Evolutionary conservation across 1,140 invertebrate genomes (phyloP), one percentile per base, ranked within the genome.

Genomic region (Dendroctonus ponderosae): DNA sequence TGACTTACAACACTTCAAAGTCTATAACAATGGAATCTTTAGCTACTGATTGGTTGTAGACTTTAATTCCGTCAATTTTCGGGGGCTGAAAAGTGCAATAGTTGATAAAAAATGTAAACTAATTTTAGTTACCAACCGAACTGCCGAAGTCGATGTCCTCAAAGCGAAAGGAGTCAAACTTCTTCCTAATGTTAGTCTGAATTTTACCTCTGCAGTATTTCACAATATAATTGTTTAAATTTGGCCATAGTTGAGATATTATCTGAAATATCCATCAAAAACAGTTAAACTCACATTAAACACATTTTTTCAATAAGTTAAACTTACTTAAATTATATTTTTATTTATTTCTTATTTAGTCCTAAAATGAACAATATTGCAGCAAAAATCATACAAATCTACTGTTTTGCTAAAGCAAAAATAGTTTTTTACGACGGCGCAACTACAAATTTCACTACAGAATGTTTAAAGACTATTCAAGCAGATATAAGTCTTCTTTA

Each of bases 11-110:
- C 62, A 97, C 78, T 82, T 97, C 94, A 70, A 94, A 82, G 79
- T 98, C 96, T 85, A 98, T 88, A 67, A 97, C 93, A 65, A 97
- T 95, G 82, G 97, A 94, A 83, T 95, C 89, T 70, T 94, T 85
- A 11, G 90, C 89, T 44, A 89, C 88, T 48, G 94, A 91, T 78
- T 91, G 91, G 78, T 94, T 93, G 76, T 97, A 97, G 9, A 94
- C 93, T 82, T 97, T 97, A 0, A 97, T 87, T 37, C 94, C 93
- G 62, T 94, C 93, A 69, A 97, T 88, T 76, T 94, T 86, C 6
- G 93, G 90, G 48, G 94, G 93, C 91, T 94, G 76, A 46, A 72
- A 63, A 42, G 8, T 77, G 26, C 6, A 93, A 90, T 48, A 94
- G 93, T 91, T 94, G 76, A 46, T 71, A 63, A 42, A 11, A 77